Evolutionary conservation across 2,797 vertebrate species (phyloP), one percentile per base, ranked within the genome.

Genomic region (Dendrocincla fuliginosa): DNA sequence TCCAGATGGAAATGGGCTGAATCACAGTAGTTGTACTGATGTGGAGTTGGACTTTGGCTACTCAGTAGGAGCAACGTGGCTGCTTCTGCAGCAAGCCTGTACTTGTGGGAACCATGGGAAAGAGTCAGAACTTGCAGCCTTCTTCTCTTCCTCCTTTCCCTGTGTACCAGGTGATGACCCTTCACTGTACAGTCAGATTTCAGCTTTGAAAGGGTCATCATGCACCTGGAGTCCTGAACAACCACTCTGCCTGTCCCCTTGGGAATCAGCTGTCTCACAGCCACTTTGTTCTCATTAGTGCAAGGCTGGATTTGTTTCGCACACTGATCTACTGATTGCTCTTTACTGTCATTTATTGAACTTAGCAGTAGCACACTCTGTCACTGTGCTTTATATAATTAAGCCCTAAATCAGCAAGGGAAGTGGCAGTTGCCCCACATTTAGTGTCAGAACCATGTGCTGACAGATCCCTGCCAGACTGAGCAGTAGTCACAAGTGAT

Each of bases 131-230:
- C 20, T 70, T 27, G 10, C 18, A 16, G 9, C 13, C 14, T 78
- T 89, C 7, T 35, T 7, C 9, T 73, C 11, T 75, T 64, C 7
- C 20, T 77, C 23, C n/a, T 81, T 57, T 23, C 24, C 7, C 4
- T 28, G 4, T 0, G 0, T 65, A 46, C 6, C 8, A 30, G 24
- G 24, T 20, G 23, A 69, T 1, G 9, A 35, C 14, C 10, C 10
- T 69, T 64, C 14, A 8, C 1, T 49, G 28, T 30, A n/a, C n/a
- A 63, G 71, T 16, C 30, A 59, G n/a, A 73, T 44, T 70, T 79
- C 5, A 9, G 33, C 47, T 85, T 65, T 73, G 35, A 49, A 70
- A 57, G 27, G 4, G 49, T 78, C 0, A 0, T 33, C 0, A 1
- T 27, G 28, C 71, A 11, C 20, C 67, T 79, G 37, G 27, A 82